A percentile compares a stretch with the other conserved stretches of the same genome.
These are phyloP conservation scores for Saxidomus purpurata DNA, from an alignment of 1,140 invertebrate genomes.

Conservation along the genomic window DNA sequence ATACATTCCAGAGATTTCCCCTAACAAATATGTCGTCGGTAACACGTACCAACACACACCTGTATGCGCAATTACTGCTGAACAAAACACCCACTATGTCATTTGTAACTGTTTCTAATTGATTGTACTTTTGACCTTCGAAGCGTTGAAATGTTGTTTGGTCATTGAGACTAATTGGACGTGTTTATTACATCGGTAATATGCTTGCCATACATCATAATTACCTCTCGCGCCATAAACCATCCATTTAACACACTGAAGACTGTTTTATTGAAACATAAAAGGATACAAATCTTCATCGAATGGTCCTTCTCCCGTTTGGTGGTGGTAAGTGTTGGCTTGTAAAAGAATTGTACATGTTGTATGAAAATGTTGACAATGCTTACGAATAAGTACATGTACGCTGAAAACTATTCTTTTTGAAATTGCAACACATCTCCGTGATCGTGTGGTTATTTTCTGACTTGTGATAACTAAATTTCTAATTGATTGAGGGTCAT, in stretches of 20 bases:
- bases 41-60: not conserved
- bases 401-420: no score
- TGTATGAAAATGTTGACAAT: no score
- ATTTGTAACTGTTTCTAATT: conserved; percentile 11
- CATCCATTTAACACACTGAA: not conserved
- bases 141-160: not conserved
- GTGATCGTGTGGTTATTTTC: no score
- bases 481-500: no score
- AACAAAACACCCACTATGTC: not conserved
- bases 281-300: not conserved
- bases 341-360: no score
- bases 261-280: conserved; percentile 14
- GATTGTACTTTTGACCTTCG: conserved; percentile 2
- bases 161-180: conserved; percentile 36
- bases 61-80: not conserved
- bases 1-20: not conserved
- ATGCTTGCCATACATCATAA: not conserved
- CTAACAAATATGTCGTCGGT: not conserved
- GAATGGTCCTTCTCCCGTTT: not conserved
- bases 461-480: no score
- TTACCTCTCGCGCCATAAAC: not conserved
- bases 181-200: conserved; percentile 31
- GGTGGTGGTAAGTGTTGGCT: no score
- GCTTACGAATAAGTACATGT: no score
- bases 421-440: no score